Conservation (phyloP, 2,797 vertebrate species). For the Phataginus tetradactyla region DNA sequence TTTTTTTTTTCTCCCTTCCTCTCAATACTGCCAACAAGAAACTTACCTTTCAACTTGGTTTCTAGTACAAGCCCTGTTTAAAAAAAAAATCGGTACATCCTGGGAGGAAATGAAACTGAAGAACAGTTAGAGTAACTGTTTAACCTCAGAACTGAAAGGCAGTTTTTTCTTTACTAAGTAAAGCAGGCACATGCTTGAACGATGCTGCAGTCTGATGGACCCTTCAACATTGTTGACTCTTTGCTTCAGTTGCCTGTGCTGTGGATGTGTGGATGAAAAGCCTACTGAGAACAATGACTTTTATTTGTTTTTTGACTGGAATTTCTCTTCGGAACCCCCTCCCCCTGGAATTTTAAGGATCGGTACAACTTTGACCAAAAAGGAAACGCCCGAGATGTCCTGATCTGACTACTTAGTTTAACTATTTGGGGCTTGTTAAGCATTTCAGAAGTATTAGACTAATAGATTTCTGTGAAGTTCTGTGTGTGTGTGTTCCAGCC, state of each 20-base stretch:
- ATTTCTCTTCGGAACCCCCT: background rate
- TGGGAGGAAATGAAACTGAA: constrained; percentile 77
- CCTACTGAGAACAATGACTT: constrained; percentile 20
- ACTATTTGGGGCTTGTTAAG: background rate
- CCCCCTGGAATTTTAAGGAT: constrained; percentile 29
- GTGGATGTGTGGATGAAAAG: constrained; percentile 34
- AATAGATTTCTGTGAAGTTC: constrained; percentile 60
- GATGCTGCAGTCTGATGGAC: constrained; percentile 21
- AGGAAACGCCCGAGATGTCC: constrained; percentile 48
- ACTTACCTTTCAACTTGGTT: constrained; percentile 63
- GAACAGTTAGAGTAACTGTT: constrained; percentile 66
- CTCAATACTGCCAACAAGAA: constrained; percentile 57
- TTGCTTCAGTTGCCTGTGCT: background rate
- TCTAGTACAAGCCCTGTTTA: constrained; percentile 39
- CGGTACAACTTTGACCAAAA: constrained; percentile 60
- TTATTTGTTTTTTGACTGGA: constrained; percentile 53
- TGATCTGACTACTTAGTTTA: constrained; percentile 41
- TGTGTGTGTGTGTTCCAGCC: constrained; percentile 40
- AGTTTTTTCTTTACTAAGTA: constrained; percentile 60
- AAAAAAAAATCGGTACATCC: constrained; percentile 24
- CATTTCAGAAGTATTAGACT: constrained; percentile 37
- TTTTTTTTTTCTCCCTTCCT: background rate
- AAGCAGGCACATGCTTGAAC: background rate
- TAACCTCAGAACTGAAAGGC: constrained; percentile 60
- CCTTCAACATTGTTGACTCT: background rate